Conservation (phyloP, 2,797 vertebrate species). For the Artibeus jamaicensis region DNA sequence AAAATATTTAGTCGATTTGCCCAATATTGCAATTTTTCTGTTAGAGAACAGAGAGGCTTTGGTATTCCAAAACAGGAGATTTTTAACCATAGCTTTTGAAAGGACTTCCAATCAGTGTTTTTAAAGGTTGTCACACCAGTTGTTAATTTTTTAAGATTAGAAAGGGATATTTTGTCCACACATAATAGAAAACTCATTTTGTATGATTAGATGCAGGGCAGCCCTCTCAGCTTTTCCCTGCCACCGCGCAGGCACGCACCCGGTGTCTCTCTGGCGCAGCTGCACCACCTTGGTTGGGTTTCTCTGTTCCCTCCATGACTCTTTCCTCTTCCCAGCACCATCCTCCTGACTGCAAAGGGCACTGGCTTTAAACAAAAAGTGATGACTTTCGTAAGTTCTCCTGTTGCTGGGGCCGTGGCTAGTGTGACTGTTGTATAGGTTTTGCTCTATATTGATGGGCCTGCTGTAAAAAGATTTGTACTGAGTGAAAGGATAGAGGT, state of each 20-base stretch:
- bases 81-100: not conserved
- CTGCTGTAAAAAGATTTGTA: not conserved
- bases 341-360: not conserved
- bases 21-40: not conserved
- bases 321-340: not conserved
- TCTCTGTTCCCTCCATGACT: not conserved
- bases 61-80: not conserved
- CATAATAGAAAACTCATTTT: not conserved
- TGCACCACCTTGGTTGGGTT: not conserved
- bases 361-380: not conserved
- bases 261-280: not conserved
- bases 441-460: not conserved
- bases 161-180: not conserved
- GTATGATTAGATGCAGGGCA: not conserved
- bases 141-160: slow-evolving; percentile 14
- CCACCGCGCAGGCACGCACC: too few relatives aligned
- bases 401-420: not conserved
- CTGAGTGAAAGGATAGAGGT: not conserved
- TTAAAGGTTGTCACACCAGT: not conserved
- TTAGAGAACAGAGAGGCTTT: not conserved
- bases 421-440: not conserved
- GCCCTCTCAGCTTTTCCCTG: not conserved
- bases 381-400: not conserved
- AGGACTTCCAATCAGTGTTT: slow-evolving; percentile 34
- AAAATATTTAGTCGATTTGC: not conserved